A percentile compares a stretch with the other conserved stretches of the same genome.
phyloP scores from a whole-genome alignment of 30 jellyfish, hydroid and myxozoan species.

The Cassiopea xamachana region DNA sequence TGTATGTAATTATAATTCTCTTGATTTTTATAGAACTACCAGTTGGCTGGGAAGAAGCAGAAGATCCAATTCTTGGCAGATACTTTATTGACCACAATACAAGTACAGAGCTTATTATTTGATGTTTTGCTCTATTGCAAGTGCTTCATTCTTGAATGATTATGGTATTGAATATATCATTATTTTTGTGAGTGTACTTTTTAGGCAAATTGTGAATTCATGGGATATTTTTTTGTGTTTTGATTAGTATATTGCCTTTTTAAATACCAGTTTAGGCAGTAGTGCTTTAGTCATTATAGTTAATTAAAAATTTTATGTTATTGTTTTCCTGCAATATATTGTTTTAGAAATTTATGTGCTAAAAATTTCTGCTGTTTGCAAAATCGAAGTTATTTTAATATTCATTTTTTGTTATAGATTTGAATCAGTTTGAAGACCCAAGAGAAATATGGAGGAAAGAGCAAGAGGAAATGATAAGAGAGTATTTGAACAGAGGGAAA shows the following conservation, averaged over 20 bases:
- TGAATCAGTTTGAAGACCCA: constrained; percentile 95
- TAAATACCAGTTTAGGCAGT: too few relatives aligned
- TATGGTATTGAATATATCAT: too few relatives aligned
- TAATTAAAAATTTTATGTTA: too few relatives aligned
- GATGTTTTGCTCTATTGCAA: not conserved
- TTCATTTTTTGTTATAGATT: constrained; percentile 39
- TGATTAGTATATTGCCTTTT: too few relatives aligned
- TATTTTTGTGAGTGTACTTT: too few relatives aligned
- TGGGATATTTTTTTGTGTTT: too few relatives aligned
- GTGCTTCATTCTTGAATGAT: not conserved
- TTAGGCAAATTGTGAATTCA: too few relatives aligned
- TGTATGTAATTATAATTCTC: not conserved
- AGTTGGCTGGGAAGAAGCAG: constrained; percentile 97
- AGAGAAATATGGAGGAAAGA: constrained; percentile 94
- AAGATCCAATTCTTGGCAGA: constrained; percentile 90
- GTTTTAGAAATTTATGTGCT: too few relatives aligned
- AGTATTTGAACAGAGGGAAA: constrained; percentile 85
- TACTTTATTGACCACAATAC: constrained; percentile 91
- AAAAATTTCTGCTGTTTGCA: too few relatives aligned
- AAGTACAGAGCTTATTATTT: constrained; percentile 50
- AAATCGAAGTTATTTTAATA: too few relatives aligned
- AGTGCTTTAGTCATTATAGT: too few relatives aligned
- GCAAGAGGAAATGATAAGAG: constrained; percentile 92
- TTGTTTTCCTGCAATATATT: too few relatives aligned
- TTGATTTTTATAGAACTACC: constrained; percentile 85